Evolutionary conservation across 1,140 invertebrate species (phyloP).

Genomic region (Hycleus phaleratus): DNA sequence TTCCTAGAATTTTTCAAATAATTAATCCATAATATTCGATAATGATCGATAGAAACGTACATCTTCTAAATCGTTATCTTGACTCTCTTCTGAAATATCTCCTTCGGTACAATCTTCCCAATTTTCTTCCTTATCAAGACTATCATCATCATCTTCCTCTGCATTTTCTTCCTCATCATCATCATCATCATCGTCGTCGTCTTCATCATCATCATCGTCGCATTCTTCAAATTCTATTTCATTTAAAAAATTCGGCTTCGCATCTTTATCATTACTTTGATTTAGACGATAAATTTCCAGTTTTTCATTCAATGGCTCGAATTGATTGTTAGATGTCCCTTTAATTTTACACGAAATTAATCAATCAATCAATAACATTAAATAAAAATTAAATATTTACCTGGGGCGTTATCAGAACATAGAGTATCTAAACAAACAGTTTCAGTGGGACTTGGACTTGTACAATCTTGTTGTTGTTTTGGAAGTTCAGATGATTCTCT

Average conservation of each 20-base stretch:
- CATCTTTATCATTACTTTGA: conserved; percentile 20
- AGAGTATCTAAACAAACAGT: conserved; percentile 36
- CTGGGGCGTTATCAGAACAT: conserved; percentile 27
- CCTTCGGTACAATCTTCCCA: conserved; percentile 34
- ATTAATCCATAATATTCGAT: neutral
- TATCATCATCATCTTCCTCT: conserved; percentile 25
- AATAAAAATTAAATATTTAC: conserved; percentile 12
- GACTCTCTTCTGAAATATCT: conserved; percentile 26
- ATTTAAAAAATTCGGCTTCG: conserved; percentile 34
- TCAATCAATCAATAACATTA: no score
- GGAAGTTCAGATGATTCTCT: conserved; percentile 26
- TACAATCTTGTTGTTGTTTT: conserved; percentile 40
- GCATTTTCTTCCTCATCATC: no score
- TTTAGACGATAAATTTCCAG: conserved; percentile 15
- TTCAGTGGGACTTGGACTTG: conserved; percentile 41
- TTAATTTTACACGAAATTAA: neutral
- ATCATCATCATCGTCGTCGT: conserved; percentile 6
- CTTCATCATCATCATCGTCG: conserved; percentile 21
- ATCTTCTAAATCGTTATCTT: conserved; percentile 18
- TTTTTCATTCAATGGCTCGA: conserved; percentile 18
- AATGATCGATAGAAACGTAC: neutral
- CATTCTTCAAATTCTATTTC: conserved; percentile 34
- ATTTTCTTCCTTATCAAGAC: conserved; percentile 30
- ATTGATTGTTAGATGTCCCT: conserved; percentile 23
- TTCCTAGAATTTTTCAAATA: conserved; percentile 6